Conservation (phyloP, 1,140 invertebrate genomes). For the Euura saliciscinereae region DNA sequence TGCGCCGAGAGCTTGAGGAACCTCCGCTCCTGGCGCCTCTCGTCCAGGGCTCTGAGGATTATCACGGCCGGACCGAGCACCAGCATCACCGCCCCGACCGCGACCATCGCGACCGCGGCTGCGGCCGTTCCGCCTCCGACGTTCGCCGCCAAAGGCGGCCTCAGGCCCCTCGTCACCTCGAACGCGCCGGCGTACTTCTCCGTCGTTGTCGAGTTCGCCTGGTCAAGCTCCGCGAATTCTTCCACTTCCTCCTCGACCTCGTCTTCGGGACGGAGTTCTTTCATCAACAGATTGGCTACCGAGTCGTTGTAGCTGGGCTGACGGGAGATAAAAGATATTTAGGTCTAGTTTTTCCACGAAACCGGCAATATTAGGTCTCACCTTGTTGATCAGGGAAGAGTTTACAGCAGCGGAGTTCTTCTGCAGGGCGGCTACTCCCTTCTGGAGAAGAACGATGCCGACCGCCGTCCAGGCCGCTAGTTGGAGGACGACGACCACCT, state of each 20-base stretch:
- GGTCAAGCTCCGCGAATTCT: background rate
- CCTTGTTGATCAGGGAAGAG: conserved; percentile 16
- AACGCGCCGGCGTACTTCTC: conserved; percentile 7
- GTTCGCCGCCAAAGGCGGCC: conserved; percentile 12
- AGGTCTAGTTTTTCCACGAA: background rate
- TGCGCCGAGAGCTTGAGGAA: conserved; percentile 29
- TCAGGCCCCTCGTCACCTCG: background rate
- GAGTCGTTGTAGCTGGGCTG: background rate
- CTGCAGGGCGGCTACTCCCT: conserved; percentile 35
- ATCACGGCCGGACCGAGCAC: conserved; percentile 40
- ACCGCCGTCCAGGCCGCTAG: conserved; percentile 41
- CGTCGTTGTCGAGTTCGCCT: conserved; percentile 8
- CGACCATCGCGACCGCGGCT: conserved; percentile 40
- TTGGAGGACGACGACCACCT: conserved; percentile 40
- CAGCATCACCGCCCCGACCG: conserved; percentile 41
- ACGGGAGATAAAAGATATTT: background rate
- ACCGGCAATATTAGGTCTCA: conserved; percentile 15
- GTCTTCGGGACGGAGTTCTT: background rate
- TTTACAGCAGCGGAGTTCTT: conserved; percentile 19
- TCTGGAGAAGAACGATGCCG: conserved; percentile 41
- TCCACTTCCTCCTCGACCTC: background rate
- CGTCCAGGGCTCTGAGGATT: conserved; percentile 34
- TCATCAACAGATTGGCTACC: conserved; percentile 11
- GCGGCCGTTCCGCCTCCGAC: conserved; percentile 30
- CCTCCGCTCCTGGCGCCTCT: conserved; percentile 35